Base-by-base conservation (phyloP, 2,888 invertebrate species). In the Drosophila subsilvestris region DNA sequence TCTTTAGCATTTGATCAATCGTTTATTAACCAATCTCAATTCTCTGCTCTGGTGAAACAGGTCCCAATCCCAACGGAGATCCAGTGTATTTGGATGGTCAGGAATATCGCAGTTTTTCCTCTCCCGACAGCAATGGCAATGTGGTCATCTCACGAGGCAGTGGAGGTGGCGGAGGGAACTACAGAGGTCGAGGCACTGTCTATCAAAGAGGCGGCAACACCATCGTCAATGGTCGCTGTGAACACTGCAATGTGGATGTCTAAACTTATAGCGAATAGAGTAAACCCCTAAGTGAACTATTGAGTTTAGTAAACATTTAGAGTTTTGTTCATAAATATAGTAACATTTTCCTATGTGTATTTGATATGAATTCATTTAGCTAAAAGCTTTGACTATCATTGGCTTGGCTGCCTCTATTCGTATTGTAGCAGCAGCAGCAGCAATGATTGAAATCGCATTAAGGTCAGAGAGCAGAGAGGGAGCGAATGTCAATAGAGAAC, bases 101-200 rank as follows among this genome's bases (percentile, higher is more conserved):
- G 60, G 71, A 86, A 17, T 84, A 84, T 53, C 88, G 83, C 29
- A 86, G 83, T 20, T 84, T 84, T 57, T 75, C 66, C 8, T 45
- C 65, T 8, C 59, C 54, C 7, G 29, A 54, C 8, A 68, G 74
- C 54, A 68, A 70, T 42, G 68, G 57, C 12, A 68, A 74, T 45
- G 74, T 74, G 37, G 80, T 88, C 1, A 58, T 82, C 7, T 67
- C 65, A 3, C 48, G 63, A 0, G 60, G 53, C 6, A 18, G 29
- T 4, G 37, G 37, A 12, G 18, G 10, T 27, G 27, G 22, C 47
- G 70, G 68, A 14, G 81, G 78, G 2, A 70, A 67, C 1, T 73
- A 73, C 6, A 50, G 54, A 25, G 58, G 47, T 32, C 29, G 67
- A 6, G 78, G 80, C 5, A 86, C 78, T 2, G 4, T 83, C 9